Conservation (phyloP, 2,113 vertebrate genomes). For the Chionomys nivalis region DNA sequence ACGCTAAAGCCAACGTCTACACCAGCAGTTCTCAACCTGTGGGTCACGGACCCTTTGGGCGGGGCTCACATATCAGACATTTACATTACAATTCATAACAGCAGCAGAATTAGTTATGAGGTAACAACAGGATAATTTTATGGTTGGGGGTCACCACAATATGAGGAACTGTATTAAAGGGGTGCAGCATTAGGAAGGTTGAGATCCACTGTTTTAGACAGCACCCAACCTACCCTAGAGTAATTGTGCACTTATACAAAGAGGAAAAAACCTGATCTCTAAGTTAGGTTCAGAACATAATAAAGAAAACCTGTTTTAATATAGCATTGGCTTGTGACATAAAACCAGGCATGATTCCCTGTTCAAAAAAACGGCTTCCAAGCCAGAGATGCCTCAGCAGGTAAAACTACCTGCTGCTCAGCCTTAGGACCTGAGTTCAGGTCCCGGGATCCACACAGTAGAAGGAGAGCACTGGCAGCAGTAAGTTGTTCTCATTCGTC, state of each 20-base stretch:
- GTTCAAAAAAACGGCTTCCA: neutral
- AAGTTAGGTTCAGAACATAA: neutral
- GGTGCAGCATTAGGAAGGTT: neutral
- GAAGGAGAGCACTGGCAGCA: neutral
- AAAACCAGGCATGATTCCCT: neutral
- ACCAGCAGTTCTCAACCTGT: neutral
- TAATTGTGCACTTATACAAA: neutral
- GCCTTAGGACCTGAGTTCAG: neutral
- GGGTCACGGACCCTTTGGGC: neutral
- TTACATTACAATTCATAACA: neutral
- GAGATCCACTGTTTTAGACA: neutral
- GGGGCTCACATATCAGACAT: neutral
- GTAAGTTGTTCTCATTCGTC: neutral
- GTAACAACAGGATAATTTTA: neutral
- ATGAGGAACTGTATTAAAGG: neutral
- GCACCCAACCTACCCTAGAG: neutral
- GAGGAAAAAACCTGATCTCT: neutral
- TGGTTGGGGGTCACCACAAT: neutral
- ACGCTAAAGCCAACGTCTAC: neutral
- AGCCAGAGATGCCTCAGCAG: neutral
- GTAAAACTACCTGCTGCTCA: neutral
- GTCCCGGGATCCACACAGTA: neutral
- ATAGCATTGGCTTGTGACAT: neutral
- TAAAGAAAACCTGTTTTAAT: constrained; percentile 29
- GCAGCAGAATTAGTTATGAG: neutral